Percentiles rank a stretch among this genome's conserved stretches.
Conservation (phyloP, 1,140 invertebrate species). For the Drosophila kurseongensis region DNA sequence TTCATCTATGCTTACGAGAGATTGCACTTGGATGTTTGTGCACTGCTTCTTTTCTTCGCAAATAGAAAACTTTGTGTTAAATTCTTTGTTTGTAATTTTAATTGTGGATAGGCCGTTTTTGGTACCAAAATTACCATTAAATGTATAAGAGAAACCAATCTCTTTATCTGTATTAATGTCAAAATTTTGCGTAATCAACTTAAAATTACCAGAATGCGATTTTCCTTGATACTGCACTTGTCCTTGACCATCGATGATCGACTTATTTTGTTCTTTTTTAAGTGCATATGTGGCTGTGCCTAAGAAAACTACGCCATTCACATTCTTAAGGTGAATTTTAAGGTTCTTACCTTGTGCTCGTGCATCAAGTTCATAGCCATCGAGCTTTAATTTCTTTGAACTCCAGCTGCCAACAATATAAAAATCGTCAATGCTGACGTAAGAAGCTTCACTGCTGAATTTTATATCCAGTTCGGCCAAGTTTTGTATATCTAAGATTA, state of each 20-base stretch:
- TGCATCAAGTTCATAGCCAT: slow-evolving; percentile 88
- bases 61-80: slow-evolving; percentile 89
- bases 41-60: slow-evolving; percentile 92
- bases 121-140: slow-evolving; percentile 86
- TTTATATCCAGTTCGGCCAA: slow-evolving; percentile 85
- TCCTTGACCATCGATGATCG: slow-evolving; percentile 89
- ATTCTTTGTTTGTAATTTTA: slow-evolving; percentile 89
- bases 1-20: slow-evolving; percentile 65
- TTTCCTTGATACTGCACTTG: slow-evolving; percentile 87
- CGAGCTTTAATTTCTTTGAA: slow-evolving; percentile 87
- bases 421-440: slow-evolving; percentile 88
- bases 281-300: slow-evolving; percentile 88
- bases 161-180: slow-evolving; percentile 87
- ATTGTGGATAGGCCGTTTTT: slow-evolving; percentile 87
- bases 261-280: slow-evolving; percentile 89
- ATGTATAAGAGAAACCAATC: slow-evolving; percentile 86
- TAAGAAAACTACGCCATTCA: slow-evolving; percentile 88
- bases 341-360: slow-evolving; percentile 88
- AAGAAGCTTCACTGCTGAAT: slow-evolving; percentile 86
- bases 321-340: slow-evolving; percentile 87
- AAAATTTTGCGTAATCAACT: slow-evolving; percentile 88
- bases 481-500: slow-evolving; percentile 86
- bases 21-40: slow-evolving; percentile 89
- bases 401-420: slow-evolving; percentile 87
- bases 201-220: slow-evolving; percentile 89